Base-by-base conservation (phyloP, 2,888 invertebrate genomes). In the Caenorhabditis sp. region DNA sequence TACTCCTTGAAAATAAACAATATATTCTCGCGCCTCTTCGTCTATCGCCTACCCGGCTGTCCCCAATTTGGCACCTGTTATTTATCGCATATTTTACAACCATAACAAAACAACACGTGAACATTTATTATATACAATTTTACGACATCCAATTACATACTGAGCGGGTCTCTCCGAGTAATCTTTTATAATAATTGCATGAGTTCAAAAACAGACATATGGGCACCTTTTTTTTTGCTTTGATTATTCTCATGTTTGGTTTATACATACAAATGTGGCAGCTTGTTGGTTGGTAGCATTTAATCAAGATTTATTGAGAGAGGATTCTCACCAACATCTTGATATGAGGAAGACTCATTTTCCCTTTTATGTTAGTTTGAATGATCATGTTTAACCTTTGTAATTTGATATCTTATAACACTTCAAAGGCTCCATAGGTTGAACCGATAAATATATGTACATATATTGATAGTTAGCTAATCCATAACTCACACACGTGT, bases 181-280 rank as follows among this genome's bases (percentile, higher is more conserved):
- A 52, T 52, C 21, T 20, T 52, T 52, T 52, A 4, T 23, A 52
- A 52, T 23, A 52, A 52, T 23, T 23, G 8, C 21, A 12, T 5
- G 52, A 20, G 23, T 23, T 23, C n/a, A 5, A 20, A 52, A 4
- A 52, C 23, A 23, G 70, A 67, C 70, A 70, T 67, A 62, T 70
- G 70, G 70, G 66, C 66, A 63, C 66, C 70, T 70, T 66, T 67
- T 31, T 31, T n/a, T n/a, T n/a, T n/a, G n/a, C n/a, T n/a, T 4
- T 31, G 31, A 31, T 31, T 4, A 31, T 31, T 31, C 31, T 31
- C 66, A 70, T 66, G 52, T 62, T 65, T 54, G 4, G 8, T 52
- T 70, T 65, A 65, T 70, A 62, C 62, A 70, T 66, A 54, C 23
- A 21, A 17, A 52, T 20, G 8, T 52, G 52, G 52, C 21, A 10